Conservation (phyloP, 2,113 vertebrate genomes). For the Melospiza georgiana region DNA sequence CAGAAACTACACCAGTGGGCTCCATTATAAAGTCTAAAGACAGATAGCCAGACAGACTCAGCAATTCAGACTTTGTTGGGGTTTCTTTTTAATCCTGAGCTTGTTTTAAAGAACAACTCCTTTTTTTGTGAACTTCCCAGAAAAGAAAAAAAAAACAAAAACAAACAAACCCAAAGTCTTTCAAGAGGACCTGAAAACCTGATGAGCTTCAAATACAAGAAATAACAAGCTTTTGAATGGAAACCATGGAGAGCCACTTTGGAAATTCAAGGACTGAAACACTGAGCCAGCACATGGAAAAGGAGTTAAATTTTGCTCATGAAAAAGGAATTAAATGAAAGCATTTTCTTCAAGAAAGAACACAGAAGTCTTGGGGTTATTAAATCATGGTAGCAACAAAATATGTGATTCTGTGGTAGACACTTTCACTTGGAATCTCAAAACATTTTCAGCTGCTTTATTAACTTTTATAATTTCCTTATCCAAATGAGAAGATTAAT, state of each 20-base stretch:
- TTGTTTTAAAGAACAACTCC: not conserved
- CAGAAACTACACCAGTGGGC: slow-evolving; percentile 15
- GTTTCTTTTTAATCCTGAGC: not conserved
- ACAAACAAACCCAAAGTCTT: not conserved
- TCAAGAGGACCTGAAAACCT: not conserved
- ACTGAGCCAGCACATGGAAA: not conserved
- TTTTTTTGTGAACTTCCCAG: not conserved
- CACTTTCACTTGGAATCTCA: not conserved
- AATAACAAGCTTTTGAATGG: not conserved
- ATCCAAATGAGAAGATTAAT: not conserved
- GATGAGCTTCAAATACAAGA: not conserved
- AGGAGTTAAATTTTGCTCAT: not conserved
- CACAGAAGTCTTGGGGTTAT: not conserved
- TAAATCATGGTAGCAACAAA: not conserved
- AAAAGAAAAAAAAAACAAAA: no score
- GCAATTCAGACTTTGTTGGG: not conserved
- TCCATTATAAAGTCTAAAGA: slow-evolving; percentile 13
- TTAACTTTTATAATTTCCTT: not conserved
- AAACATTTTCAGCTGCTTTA: not conserved
- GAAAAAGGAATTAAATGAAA: not conserved
- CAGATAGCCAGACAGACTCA: not conserved
- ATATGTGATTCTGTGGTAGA: not conserved
- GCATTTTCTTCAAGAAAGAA: not conserved
- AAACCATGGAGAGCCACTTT: not conserved
- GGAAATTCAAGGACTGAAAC: not conserved